Evolutionary conservation across 1,140 invertebrate genomes (phyloP).

Genomic region (Zaprionus ghesquierei): DNA sequence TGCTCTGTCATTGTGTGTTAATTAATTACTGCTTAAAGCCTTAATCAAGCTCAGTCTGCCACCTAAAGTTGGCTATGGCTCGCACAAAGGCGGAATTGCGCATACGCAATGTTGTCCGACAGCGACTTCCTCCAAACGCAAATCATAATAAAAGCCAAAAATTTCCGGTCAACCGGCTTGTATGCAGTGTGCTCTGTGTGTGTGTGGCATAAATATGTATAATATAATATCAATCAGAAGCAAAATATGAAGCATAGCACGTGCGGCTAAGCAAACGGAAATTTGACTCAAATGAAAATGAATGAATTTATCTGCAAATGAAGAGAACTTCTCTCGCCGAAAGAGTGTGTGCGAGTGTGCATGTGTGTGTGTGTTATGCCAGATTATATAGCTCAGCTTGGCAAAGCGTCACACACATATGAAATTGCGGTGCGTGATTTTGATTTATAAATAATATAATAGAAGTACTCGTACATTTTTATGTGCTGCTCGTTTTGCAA

Average conservation of each 20-base stretch:
- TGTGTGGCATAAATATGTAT: slow-evolving; percentile 1
- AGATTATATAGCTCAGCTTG: slow-evolving; percentile 44
- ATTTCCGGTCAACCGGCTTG: slow-evolving; percentile 22
- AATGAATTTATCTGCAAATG: slow-evolving; percentile 52
- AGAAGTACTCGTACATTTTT: slow-evolving; percentile 37
- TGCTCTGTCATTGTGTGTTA: slow-evolving; percentile 39
- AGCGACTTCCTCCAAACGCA: slow-evolving; percentile 5
- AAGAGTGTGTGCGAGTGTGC: background rate
- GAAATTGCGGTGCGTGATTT: slow-evolving; percentile 51
- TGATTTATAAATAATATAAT: slow-evolving; percentile 54
- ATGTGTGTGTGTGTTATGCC: slow-evolving; percentile 6
- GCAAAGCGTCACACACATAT: slow-evolving; percentile 31
- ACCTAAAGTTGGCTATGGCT: slow-evolving; percentile 12
- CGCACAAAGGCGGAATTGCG: slow-evolving; percentile 13
- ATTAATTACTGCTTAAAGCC: slow-evolving; percentile 45
- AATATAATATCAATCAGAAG: slow-evolving; percentile 52
- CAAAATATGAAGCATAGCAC: slow-evolving; percentile 45
- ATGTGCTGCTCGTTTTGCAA: slow-evolving; percentile 40
- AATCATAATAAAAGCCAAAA: slow-evolving; percentile 33
- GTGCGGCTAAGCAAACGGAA: slow-evolving; percentile 53
- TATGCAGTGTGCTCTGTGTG: background rate
- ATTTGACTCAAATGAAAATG: slow-evolving; percentile 54
- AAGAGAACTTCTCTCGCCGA: background rate
- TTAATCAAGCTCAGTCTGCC: slow-evolving; percentile 23
- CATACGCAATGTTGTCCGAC: slow-evolving; percentile 25